Base-by-base conservation (phyloP, 2,113 vertebrate genomes). In the Chaetodon auriga region DNA sequence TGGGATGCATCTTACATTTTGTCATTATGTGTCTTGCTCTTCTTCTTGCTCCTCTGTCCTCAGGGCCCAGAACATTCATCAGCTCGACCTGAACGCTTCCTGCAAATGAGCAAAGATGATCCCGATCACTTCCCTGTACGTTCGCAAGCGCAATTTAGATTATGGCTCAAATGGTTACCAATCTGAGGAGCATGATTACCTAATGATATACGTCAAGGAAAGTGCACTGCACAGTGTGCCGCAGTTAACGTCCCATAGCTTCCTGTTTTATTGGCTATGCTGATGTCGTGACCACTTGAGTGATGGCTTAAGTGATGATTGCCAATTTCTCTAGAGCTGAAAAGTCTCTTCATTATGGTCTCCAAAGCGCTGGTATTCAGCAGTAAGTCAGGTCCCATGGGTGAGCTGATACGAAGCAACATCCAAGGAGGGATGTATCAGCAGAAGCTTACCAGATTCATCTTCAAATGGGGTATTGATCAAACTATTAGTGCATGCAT, bases 21-120 rank as follows among this genome's bases (percentile, higher is more conserved):
- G 11, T 75, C 3, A 38, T 70, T 25, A 38, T 23, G 11, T 75
- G 46, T 58, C 25, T 49, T 62, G 4, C 49, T 64, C 43, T 71
- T 84, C 62, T 68, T 48, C 23, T 30, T 30, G 30, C 30, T 23
- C 23, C 13, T 80, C 23, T 60, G 19, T 80, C 78, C 54, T 71
- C 83, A 97, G 97, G 97, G 97, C 62, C 97, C 97, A 0, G 97
- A 99, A 86, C 97, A 97, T 87, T 99, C 97, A 5, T 98, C 97
- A 0, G 97, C 97, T 76, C 95, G 97, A 78, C 97, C 97, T 0
- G 97, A 98, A 81, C 93, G 96, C 43, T 98, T 98, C 91, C 89
- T 98, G 83, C 97, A 99, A 95, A 98, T 98, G 97, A 97, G 97
- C 94, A 98, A 97, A 0, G 97, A 99, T 2, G 97, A 98, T 86